These are phyloP conservation scores for Phortica okadai DNA, from an alignment of 2,888 invertebrate genomes.

Conservation along the genomic window DNA sequence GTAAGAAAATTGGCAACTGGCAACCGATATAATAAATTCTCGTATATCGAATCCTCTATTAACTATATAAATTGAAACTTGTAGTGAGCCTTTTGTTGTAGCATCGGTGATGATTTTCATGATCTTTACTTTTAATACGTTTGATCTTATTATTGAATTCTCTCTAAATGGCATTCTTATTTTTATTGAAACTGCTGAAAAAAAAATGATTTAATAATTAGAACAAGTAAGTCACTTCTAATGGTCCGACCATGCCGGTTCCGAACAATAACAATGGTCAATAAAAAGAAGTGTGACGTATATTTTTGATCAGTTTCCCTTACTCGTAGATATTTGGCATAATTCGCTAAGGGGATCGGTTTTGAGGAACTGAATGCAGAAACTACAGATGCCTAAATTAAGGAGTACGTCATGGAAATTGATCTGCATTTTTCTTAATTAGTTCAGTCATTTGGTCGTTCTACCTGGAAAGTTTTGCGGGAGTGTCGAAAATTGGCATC, in stretches of 20 bases:
- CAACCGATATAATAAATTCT: slow-evolving; percentile 59
- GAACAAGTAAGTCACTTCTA: background rate
- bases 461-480: too few relatives aligned
- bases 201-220: background rate
- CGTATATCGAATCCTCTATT: slow-evolving; percentile 59
- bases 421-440: too few relatives aligned
- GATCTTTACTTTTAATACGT: slow-evolving; percentile 59
- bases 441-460: too few relatives aligned
- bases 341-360: too few relatives aligned
- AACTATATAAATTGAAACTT: slow-evolving; percentile 62
- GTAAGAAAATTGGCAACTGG: slow-evolving; percentile 59
- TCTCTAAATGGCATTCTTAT: slow-evolving; percentile 69
- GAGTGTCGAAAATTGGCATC: too few relatives aligned
- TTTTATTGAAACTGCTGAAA: slow-evolving; percentile 63
- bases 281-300: too few relatives aligned
- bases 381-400: too few relatives aligned
- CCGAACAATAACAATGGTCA: too few relatives aligned
- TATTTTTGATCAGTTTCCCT: too few relatives aligned
- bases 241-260: background rate
- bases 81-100: slow-evolving; percentile 65
- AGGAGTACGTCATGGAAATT: too few relatives aligned
- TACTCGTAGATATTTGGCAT: too few relatives aligned
- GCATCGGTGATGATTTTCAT: slow-evolving; percentile 66
- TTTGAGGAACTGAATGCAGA: too few relatives aligned
- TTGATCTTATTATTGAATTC: slow-evolving; percentile 55